Evolutionary conservation across 2,888 invertebrate species (phyloP).

Genomic region (Dynastes grantii): DNA sequence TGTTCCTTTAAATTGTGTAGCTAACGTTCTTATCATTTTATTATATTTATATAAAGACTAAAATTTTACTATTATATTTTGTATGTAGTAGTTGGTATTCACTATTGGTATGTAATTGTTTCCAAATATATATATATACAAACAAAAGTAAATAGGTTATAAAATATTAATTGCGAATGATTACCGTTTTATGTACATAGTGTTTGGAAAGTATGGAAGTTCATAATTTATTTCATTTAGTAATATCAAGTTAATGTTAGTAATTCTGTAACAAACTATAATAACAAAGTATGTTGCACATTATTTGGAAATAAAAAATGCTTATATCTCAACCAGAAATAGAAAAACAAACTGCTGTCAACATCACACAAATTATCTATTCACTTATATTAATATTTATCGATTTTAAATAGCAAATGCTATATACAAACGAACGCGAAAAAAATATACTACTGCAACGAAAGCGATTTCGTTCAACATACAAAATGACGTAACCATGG

Average conservation of each 20-base stretch:
- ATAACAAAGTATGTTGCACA: too few species aligned
- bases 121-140: slow-evolving; percentile 31
- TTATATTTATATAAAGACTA: slow-evolving; percentile 34
- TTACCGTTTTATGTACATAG: slow-evolving; percentile 33
- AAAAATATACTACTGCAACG: neutral
- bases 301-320: too few species aligned
- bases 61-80: slow-evolving; percentile 26
- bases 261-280: too few species aligned
- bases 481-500: too few species aligned
- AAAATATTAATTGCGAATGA: slow-evolving; percentile 37
- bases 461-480: too few species aligned
- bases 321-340: too few species aligned
- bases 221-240: slow-evolving; percentile 6
- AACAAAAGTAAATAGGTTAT: slow-evolving; percentile 14
- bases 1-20: slow-evolving; percentile 38
- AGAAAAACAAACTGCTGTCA: too few species aligned
- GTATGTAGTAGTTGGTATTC: slow-evolving; percentile 35
- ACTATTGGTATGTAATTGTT: slow-evolving; percentile 28
- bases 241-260: too few species aligned
- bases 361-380: neutral
- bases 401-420: neutral
- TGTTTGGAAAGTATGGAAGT: slow-evolving; percentile 9
- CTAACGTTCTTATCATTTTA: slow-evolving; percentile 34
- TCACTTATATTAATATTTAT: too few species aligned
- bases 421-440: neutral